Evolutionary conservation across 1,140 invertebrate species (phyloP).

Genomic region (Neotoxoptera formosana): DNA sequence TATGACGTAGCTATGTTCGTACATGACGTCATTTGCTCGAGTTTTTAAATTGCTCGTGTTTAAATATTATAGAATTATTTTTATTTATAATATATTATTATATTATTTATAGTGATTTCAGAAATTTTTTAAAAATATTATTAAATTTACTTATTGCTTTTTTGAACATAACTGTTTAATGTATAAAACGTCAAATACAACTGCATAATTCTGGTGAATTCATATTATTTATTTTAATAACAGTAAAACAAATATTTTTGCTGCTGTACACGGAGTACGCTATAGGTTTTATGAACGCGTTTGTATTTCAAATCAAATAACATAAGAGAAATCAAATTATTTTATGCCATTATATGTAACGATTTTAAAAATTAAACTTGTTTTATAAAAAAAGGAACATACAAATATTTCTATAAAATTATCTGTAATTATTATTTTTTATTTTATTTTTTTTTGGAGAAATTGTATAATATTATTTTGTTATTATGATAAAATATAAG

Average conservation of each 20-base stretch:
- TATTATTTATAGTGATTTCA: not conserved
- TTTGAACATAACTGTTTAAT: not conserved
- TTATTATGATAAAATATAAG: not conserved
- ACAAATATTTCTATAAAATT: not conserved
- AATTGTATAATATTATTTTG: not conserved
- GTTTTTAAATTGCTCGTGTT: not conserved
- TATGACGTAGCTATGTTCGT: not conserved
- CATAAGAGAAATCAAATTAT: not conserved
- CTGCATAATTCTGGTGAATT: not conserved
- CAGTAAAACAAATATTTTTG: not conserved
- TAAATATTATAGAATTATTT: not conserved
- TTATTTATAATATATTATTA: not conserved
- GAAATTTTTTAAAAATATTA: not conserved
- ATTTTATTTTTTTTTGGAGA: too few species aligned
- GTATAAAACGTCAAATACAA: not conserved
- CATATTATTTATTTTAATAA: not conserved
- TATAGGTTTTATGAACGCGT: not conserved
- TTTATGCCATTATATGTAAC: not conserved
- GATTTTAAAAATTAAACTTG: too few species aligned
- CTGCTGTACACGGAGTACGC: not conserved
- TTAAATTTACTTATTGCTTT: not conserved
- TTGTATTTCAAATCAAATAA: not conserved
- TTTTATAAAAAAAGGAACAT: not conserved
- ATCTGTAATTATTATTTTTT: not conserved
- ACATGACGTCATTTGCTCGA: not conserved